Base-by-base conservation (phyloP, 2,888 invertebrate species). In the Eristalis intricaria region DNA sequence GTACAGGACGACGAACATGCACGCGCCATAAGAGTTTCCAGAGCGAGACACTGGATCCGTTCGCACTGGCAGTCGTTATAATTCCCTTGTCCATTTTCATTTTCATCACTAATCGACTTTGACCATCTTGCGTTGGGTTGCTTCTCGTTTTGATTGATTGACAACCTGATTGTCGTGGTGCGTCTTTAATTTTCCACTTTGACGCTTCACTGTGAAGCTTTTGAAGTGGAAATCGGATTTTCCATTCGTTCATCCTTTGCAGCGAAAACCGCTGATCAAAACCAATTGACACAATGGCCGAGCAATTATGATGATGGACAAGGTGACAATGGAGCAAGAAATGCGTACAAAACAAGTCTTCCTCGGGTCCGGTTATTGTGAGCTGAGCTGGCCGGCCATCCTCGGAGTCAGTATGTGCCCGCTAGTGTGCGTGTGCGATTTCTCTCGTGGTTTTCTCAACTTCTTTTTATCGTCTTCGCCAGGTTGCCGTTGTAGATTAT, bases 261-360 rank as follows among this genome's bases (percentile, higher is more conserved):
- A 73, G 77, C 71, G 84, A 76, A 87, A 87, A 87, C 87, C 76
- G 84, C 79, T 73, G 79, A 80, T 80, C 87, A 88, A 77, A 80
- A 76, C 88, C 79, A 88, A 80, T 77, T 89, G 87, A 87, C 89
- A 89, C 81, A 87, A 87, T 89, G 87, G 89, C 89, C 87, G 89
- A 89, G 89, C 84, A 89, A 89, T 89, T 87, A 88, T 88, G 84
- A 88, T 84, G 88, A 88, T 77, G 77, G 80, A 80, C 84, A 87
- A 77, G 87, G 80, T 84, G 84, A 88, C 84, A 84, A 84, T 84
- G 76, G 60, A 32, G 38, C 43, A 69, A 65, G 58, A 63, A 75
- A 43, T 38, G 60, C 26, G 23, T 38, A 71, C n/a, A n/a, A 68
- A 78, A 70, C 79, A 58, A 22, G 70, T 69, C 65, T 74, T 15